A percentile compares a stretch with the other conserved stretches of the same genome.
Evolutionary conservation across 1,140 invertebrate species (phyloP).

Genomic region (Drosophila orosa): DNA sequence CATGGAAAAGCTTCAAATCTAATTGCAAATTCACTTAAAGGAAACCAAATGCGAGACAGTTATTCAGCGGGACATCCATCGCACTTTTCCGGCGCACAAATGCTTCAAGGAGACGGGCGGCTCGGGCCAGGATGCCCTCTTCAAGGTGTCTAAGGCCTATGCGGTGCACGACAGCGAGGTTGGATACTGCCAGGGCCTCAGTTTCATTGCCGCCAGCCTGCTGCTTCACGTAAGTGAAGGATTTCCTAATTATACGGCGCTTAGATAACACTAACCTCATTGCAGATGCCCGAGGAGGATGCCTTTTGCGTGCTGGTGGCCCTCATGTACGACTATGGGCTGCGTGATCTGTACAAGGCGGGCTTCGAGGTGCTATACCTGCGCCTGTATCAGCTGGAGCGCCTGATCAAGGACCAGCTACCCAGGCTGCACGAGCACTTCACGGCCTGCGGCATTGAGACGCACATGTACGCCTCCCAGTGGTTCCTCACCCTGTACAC

Average conservation of each 20-base stretch:
- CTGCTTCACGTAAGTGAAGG: constrained; percentile 93
- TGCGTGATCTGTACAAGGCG: constrained; percentile 97
- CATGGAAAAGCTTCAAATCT: background rate
- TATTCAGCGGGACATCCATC: constrained; percentile 97
- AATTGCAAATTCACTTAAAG: constrained; percentile 19
- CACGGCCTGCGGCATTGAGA: constrained; percentile 95
- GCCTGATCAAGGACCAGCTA: constrained; percentile 94
- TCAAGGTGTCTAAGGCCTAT: constrained; percentile 98
- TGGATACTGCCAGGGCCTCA: constrained; percentile 99
- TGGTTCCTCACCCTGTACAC: constrained; percentile 99
- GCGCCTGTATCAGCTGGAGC: constrained; percentile 97
- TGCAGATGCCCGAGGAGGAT: constrained; percentile 99
- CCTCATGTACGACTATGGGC: constrained; percentile 98
- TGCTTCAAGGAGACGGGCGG: constrained; percentile 97
- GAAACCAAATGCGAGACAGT: constrained; percentile 91
- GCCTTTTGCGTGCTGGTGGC: constrained; percentile 98
- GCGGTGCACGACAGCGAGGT: constrained; percentile 98
- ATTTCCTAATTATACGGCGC: background rate
- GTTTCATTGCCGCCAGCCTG: constrained; percentile 97
- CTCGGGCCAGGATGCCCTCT: constrained; percentile 95
- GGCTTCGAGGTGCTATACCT: constrained; percentile 98
- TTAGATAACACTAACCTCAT: background rate
- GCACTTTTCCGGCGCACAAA: constrained; percentile 99
- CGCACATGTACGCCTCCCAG: constrained; percentile 99
- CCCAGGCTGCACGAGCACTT: constrained; percentile 96